Conservation (phyloP, 1,140 invertebrate species). For the Dendrolimus kikuchii region DNA sequence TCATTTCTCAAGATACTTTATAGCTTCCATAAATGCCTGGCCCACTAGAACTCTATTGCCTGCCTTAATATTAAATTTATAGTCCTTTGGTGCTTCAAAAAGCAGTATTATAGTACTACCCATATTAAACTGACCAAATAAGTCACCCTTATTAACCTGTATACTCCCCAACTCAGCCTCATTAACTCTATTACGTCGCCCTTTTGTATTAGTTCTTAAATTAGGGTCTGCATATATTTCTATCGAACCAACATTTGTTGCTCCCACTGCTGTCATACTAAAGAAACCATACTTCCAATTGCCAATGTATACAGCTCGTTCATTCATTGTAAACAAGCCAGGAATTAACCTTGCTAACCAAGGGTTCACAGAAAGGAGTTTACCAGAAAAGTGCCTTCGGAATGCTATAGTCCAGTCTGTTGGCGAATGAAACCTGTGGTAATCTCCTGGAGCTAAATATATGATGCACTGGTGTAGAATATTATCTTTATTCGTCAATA, state of each 20-base stretch:
- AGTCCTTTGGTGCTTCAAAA: slow-evolving; percentile 96
- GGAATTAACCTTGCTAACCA: slow-evolving; percentile 89
- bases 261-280: slow-evolving; percentile 96
- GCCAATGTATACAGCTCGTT: slow-evolving; percentile 95
- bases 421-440: slow-evolving; percentile 98
- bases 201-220: slow-evolving; percentile 83
- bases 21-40: slow-evolving; percentile 32
- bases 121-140: slow-evolving; percentile 97
- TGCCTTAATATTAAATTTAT: slow-evolving; percentile 68
- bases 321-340: slow-evolving; percentile 95
- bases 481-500: slow-evolving; percentile 80
- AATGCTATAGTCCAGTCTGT: slow-evolving; percentile 90
- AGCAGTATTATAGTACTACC: slow-evolving; percentile 97
- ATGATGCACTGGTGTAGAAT: slow-evolving; percentile 95
- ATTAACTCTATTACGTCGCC: slow-evolving; percentile 72
- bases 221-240: slow-evolving; percentile 90
- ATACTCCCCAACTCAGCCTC: slow-evolving; percentile 38
- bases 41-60: slow-evolving; percentile 60
- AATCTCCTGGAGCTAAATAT: slow-evolving; percentile 98
- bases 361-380: slow-evolving; percentile 95
- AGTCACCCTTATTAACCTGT: slow-evolving; percentile 84
- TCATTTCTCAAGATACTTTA: slow-evolving; percentile 45
- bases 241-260: slow-evolving; percentile 98
- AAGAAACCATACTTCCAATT: slow-evolving; percentile 98
- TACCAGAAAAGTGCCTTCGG: slow-evolving; percentile 92